Evolutionary conservation across 2,797 vertebrate genomes (phyloP), one percentile per base, ranked within the genome.

Genomic region (Pangasius larnaudii): DNA sequence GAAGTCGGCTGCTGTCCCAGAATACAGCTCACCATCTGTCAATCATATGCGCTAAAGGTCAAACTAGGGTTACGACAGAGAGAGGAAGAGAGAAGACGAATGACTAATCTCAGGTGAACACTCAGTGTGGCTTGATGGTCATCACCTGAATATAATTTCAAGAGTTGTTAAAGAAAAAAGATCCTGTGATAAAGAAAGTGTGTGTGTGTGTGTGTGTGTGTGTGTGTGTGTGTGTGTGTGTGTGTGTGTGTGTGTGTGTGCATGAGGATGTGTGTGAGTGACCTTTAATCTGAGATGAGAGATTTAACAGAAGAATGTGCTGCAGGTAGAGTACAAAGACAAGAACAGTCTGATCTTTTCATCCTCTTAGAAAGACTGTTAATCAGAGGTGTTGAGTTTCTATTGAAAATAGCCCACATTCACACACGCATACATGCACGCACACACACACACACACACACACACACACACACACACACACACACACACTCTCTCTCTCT

Each of bases 1-100:
- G 94, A 99, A 99, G 93, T 99, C 98, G 63, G 98, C 98, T 4
- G 98, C 98, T 3, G 98, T 99, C 88, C 98, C 98, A 14, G 98
- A 97, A 89, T 99, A 99, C 89, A 99, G 93, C 78, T 99, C 98
- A 72, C 98, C 98, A 94, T 99, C 98, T 99, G 95, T 46, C 69
- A 63, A 88, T 90, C 84, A 89, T 82, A 86, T 78, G 63, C 7
- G 9, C 79, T 80, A 84, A 90, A 90, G 39, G 72, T 84, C 59
- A 83, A 59, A 80, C 84, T 75, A 72, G 51, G 78, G 69, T 87
- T 78, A 87, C 33, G 49, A 27, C 67, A 63, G 51, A 91, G 19
- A 79, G 58, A 81, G 8, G n/a, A 56, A 33, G 71, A 56, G 19
- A 71, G 59, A 77, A 80, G n/a, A 53, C 67, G 77, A 77, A 65